Evolutionary conservation across 2,113 vertebrate species (phyloP).

Genomic region (Otocyon megalotis): DNA sequence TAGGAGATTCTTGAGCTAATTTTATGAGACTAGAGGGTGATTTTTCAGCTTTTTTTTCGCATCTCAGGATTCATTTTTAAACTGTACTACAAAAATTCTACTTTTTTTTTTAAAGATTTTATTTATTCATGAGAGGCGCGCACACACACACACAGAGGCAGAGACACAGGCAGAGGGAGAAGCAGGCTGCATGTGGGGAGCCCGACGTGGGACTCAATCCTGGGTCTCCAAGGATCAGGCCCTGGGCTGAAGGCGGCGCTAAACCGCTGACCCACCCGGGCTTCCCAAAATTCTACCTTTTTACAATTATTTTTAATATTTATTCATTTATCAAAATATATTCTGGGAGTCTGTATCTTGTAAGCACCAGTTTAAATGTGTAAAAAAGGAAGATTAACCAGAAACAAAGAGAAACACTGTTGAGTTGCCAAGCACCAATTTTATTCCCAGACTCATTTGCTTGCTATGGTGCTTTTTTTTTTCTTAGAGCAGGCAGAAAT

Average conservation of each 20-base stretch:
- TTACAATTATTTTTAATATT: slow-evolving; percentile 38
- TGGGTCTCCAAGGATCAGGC: too few relatives aligned
- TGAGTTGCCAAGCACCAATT: slow-evolving; percentile 24
- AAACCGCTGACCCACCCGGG: too few relatives aligned
- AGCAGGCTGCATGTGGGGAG: too few relatives aligned
- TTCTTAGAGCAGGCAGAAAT: background rate
- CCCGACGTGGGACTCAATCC: too few relatives aligned
- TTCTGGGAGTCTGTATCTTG: background rate
- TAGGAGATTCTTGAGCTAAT: background rate
- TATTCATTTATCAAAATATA: slow-evolving; percentile 3
- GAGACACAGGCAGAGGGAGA: too few relatives aligned
- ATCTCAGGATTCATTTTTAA: slow-evolving; percentile 49
- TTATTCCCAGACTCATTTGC: slow-evolving; percentile 50
- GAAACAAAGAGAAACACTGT: slow-evolving; percentile 45
- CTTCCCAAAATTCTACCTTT: slow-evolving; percentile 13
- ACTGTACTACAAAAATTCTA: slow-evolving; percentile 28
- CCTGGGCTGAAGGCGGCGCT: too few relatives aligned
- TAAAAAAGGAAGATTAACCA: slow-evolving; percentile 10
- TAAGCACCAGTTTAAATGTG: slow-evolving; percentile 1
- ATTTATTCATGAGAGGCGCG: background rate
- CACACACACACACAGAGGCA: too few relatives aligned
- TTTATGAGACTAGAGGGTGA: slow-evolving; percentile 20
- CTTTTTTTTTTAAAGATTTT: background rate
- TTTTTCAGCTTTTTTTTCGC: slow-evolving; percentile 44
- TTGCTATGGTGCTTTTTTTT: background rate